Conservation (phyloP, 2,888 invertebrate species). For the Spisula subtruncata region DNA sequence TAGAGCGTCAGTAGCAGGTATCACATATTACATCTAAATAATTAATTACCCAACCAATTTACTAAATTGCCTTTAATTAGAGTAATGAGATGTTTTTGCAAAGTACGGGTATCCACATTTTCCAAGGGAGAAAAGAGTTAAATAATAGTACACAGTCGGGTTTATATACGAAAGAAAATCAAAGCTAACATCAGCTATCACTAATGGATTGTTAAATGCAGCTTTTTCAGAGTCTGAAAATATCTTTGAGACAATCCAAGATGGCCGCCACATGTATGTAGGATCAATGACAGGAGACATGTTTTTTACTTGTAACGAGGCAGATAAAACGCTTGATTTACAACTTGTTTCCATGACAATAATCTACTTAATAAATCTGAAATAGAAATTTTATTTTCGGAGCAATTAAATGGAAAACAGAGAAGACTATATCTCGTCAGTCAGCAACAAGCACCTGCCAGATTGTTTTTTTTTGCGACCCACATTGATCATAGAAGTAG, state of each 20-base stretch:
- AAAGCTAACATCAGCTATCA: background rate
- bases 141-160: background rate
- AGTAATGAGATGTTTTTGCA: slow-evolving; percentile 8
- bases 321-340: background rate
- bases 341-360: background rate
- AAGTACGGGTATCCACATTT: background rate
- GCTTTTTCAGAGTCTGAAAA: background rate
- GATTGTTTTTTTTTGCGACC: no score
- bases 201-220: background rate
- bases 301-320: background rate
- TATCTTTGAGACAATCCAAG: background rate
- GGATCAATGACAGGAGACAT: background rate
- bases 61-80: slow-evolving; percentile 29
- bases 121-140: background rate
- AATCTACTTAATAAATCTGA: background rate
- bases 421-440: background rate
- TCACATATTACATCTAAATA: slow-evolving; percentile 10
- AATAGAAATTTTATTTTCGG: background rate
- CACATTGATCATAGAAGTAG: no score
- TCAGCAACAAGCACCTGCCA: background rate
- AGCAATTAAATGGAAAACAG: background rate
- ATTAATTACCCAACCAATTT: background rate
- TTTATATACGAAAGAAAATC: background rate
- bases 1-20: background rate
- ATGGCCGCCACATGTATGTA: no score